Evolutionary conservation across 1,140 invertebrate genomes (phyloP), one percentile per base, ranked within the genome.

Genomic region (Formica exsecta): DNA sequence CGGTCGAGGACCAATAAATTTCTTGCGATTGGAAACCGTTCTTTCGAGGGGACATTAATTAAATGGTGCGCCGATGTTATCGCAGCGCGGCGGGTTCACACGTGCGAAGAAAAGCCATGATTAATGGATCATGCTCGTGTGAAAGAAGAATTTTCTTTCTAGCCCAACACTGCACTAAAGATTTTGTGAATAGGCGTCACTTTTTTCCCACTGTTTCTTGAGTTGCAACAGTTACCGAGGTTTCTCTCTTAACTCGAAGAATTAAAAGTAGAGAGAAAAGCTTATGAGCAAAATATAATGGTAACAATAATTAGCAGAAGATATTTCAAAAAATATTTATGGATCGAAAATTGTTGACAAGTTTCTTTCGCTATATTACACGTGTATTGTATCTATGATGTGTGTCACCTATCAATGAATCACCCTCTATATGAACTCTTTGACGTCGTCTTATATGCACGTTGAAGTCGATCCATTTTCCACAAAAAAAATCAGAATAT

Each of bases 1-100:
- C 48, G 48, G 75, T 79, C 22, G 75, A 86, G 81, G 48, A 92
- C 32, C 92, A 89, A 91, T 90, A 91, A 91, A 90, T 92, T 91
- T 86, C 51, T 36, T 61, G 5, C 88, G 75, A 88, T 92, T 89
- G 89, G 79, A 86, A 87, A 77, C 70, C 66, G 85, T 92, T 92
- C 74, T 89, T 92, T 91, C 68, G 79, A 54, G 77, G 19, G 61
- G 87, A 90, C 89, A 89, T 92, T 92, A 92, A 92, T 92, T 92
- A 92, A 92, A 92, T 75, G 77, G 79, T 66, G 70, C 41, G 64
- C 48, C 68, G 87, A 90, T 89, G 85, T 87, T 91, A 91, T 91
- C 91, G 85, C 54, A 25, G 44, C 51, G 59, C 41, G 36, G 68
- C 75, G 44, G 66, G 81, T 89, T 85, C 88, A 90, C 91, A 88